Base-by-base conservation (phyloP, 2,888 invertebrate species). In the Criorhina ranunculi region DNA sequence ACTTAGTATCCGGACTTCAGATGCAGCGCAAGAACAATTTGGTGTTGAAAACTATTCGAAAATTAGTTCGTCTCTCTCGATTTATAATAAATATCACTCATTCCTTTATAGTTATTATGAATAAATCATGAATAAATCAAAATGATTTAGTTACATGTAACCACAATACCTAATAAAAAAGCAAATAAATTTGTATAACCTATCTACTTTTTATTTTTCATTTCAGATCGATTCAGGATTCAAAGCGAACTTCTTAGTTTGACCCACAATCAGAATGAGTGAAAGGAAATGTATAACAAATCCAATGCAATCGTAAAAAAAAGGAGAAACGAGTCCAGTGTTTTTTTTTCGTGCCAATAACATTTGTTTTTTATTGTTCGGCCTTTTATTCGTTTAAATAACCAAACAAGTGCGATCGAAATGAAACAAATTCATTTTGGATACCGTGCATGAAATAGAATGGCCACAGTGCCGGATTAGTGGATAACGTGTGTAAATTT, bases 191-290 rank as follows among this genome's bases (percentile, higher is more conserved):
- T 19, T 62, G 19, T n/a, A 55, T 42, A 62, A 19, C 31, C 42
- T 2, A 64, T 46, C 4, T 15, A 29, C 31, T 17, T 40, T 67
- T 31, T 29, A 8, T 44, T 37, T 59, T 72, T 66, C 9, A 12
- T 73, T 82, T 55, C 78, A 77, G 81, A 77, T 64, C 51, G 17
- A 70, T 44, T 72, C 81, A 66, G 70, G 64, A 75, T 62, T 76
- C 59, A 49, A 55, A 40, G 24, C 33, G 51, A 46, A 31, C 29
- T 31, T 59, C 69, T 57, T 40, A 46, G 77, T 51, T 66, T 72
- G 70, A 77, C 72, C 78, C 72, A 60, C 70, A 78, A 70, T 70
- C 78, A 29, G 49, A 59, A 51, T 40, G 24, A 64, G 42, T 59
- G 40, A 83, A 83, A 67, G 66, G 72, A 77, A 82, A 72, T 70